A percentile compares a stretch with the other conserved stretches of the same genome.
Conservation (phyloP, 2,113 vertebrate species). For the Buteo buteo region DNA sequence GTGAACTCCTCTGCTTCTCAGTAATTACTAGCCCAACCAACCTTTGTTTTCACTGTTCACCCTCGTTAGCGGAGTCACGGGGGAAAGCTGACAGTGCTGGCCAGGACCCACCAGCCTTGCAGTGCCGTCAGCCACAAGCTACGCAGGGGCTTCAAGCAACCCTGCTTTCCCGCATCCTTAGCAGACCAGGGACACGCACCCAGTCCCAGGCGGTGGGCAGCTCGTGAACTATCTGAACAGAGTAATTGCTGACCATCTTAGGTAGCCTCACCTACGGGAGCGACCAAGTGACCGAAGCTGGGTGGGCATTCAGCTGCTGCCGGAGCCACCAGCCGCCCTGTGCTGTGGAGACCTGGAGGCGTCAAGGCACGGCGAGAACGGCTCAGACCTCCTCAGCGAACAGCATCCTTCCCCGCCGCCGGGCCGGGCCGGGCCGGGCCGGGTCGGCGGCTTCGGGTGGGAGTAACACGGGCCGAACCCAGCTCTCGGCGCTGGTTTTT, state of each 20-base stretch:
- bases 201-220: accelerated
- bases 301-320: neutral
- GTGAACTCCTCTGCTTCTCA: neutral
- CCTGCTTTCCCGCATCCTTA: accelerated
- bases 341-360: accelerated
- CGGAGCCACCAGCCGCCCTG: neutral
- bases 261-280: accelerated
- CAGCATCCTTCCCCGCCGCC: neutral
- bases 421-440: too few species aligned
- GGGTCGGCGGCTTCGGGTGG: neutral
- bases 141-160: accelerated
- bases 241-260: accelerated
- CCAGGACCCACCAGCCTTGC: neutral
- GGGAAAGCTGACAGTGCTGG: neutral
- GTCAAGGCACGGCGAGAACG: neutral
- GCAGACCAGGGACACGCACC: accelerated
- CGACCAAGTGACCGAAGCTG: accelerated
- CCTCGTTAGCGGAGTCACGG: accelerated
- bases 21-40: neutral
- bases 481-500: neutral
- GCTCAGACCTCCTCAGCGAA: neutral
- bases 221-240: accelerated
- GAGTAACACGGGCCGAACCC: neutral
- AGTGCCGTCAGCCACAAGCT: neutral
- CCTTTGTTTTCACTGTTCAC: accelerated